phyloP scores from a whole-genome alignment of 2,888 invertebrate species.

The Acleris emargana region DNA sequence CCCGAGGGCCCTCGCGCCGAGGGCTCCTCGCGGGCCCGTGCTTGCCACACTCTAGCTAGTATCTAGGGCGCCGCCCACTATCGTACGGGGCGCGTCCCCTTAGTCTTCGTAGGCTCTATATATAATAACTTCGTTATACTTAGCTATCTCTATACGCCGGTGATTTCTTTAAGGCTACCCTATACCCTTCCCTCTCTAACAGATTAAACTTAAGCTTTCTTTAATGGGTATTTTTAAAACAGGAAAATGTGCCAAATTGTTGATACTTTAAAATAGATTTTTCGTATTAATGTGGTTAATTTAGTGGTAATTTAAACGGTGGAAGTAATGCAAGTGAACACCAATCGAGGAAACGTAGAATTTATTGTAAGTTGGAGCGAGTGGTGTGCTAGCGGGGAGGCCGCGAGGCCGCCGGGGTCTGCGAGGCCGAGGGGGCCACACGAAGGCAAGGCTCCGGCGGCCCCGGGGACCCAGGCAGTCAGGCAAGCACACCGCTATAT shows the following conservation, averaged over 20 bases:
- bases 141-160: slow-evolving; percentile 36
- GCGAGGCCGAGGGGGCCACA: not conserved
- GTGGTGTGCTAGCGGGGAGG: slow-evolving; percentile 25
- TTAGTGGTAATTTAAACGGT: slow-evolving; percentile 30
- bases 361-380: slow-evolving; percentile 44
- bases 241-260: slow-evolving; percentile 79
- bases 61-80: slow-evolving; percentile 31
- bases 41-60: slow-evolving; percentile 27
- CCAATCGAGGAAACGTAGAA: slow-evolving; percentile 66
- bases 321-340: slow-evolving; percentile 64
- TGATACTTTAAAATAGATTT: slow-evolving; percentile 61
- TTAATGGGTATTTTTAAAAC: slow-evolving; percentile 55
- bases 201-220: slow-evolving; percentile 41
- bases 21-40: not conserved
- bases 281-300: slow-evolving; percentile 38
- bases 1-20: not conserved
- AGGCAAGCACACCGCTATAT: slow-evolving; percentile 48
- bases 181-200: slow-evolving; percentile 30
- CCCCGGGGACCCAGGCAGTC: not conserved
- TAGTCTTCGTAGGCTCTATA: slow-evolving; percentile 36
- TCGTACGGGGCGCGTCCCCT: slow-evolving; percentile 31
- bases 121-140: slow-evolving; percentile 34
- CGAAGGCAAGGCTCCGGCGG: not conserved
- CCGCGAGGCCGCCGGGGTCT: slow-evolving; percentile 9
- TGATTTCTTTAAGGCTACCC: slow-evolving; percentile 31